Evolutionary conservation across 2,113 vertebrate species (phyloP).

Genomic region (Nettapus auritus): DNA sequence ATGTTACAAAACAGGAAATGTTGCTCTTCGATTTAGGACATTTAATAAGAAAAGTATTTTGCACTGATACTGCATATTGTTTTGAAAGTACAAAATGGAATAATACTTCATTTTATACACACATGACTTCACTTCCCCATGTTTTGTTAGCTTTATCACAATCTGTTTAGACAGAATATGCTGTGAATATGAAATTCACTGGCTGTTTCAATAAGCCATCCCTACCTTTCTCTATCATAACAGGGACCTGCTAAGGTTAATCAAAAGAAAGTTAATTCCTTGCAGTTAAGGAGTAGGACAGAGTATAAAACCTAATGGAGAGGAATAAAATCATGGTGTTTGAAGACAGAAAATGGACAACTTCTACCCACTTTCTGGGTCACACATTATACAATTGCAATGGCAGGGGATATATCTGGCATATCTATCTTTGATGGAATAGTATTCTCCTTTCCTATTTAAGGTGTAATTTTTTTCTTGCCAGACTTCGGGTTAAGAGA

Average conservation of each 20-base stretch:
- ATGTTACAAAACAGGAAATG: constrained; percentile 62
- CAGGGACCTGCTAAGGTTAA: not conserved
- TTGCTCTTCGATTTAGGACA: not conserved
- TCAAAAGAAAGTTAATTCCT: not conserved
- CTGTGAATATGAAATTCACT: not conserved
- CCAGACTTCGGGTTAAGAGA: not conserved
- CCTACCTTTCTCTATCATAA: not conserved
- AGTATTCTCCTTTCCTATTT: not conserved
- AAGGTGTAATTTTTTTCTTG: not conserved
- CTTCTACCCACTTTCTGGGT: not conserved
- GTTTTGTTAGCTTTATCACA: not conserved
- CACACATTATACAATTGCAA: not conserved
- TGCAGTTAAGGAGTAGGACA: not conserved
- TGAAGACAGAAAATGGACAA: not conserved
- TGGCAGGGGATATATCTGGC: not conserved
- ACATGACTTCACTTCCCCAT: not conserved
- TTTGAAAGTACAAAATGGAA: not conserved
- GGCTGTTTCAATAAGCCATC: not conserved
- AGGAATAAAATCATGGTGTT: not conserved
- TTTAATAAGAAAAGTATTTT: not conserved
- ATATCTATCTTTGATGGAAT: not conserved
- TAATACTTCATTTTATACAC: not conserved
- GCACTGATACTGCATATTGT: not conserved
- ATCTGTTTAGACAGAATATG: not conserved
- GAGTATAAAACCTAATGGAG: not conserved